Evolutionary conservation across 92 coral and sea anemone species (phyloP).

Genomic region (Galaxea fascicularis): DNA sequence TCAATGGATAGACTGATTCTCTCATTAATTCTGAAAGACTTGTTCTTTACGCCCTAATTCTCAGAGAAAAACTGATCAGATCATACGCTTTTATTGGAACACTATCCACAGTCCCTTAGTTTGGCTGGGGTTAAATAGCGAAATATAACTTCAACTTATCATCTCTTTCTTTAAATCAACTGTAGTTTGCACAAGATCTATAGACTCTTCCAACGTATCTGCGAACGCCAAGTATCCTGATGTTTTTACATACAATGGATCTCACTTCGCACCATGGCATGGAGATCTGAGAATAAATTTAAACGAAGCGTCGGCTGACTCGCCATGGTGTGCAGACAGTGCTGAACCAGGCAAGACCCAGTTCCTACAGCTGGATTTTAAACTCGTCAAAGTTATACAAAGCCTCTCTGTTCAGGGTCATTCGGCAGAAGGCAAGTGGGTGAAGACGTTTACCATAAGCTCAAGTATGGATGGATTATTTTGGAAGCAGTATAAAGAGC

Average conservation of each 20-base stretch:
- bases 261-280: constrained; percentile 36
- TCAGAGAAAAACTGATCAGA: too few species aligned
- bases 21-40: too few species aligned
- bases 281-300: constrained; percentile 25
- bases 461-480: constrained; percentile 64
- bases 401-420: constrained; percentile 61
- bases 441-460: constrained; percentile 33
- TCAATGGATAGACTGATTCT: too few species aligned
- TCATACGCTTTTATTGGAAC: too few species aligned
- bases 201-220: constrained; percentile 1
- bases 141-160: too few species aligned
- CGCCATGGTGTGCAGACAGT: constrained; percentile 64
- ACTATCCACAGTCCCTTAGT: too few species aligned
- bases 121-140: too few species aligned
- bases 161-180: neutral
- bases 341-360: constrained; percentile 2
- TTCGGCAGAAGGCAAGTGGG: constrained; percentile 60
- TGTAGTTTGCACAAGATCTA: constrained; percentile 24
- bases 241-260: constrained; percentile 7
- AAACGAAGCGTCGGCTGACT: constrained; percentile 25
- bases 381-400: constrained; percentile 49
- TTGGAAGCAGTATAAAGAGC: constrained; percentile 41
- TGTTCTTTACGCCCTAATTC: too few species aligned
- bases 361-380: constrained; percentile 65
- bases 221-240: neutral